Evolutionary conservation across 2,113 vertebrate species (phyloP).

Genomic region (Numenius arquata): DNA sequence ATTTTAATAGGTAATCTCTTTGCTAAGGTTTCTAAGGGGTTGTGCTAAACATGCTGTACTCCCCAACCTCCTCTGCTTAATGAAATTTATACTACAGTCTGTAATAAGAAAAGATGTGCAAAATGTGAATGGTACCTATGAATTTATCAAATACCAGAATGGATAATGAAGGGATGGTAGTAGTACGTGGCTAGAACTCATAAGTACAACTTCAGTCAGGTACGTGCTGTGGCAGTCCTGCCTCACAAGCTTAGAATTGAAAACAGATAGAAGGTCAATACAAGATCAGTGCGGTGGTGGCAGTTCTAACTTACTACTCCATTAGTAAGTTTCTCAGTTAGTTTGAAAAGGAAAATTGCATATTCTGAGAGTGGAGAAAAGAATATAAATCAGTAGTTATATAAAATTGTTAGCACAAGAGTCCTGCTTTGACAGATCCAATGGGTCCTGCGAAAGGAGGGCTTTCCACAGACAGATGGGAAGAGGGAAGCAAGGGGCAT

Average conservation of each 20-base stretch:
- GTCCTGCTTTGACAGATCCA: not conserved
- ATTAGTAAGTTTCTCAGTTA: not conserved
- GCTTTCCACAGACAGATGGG: constrained; percentile 23
- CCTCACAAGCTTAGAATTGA: not conserved
- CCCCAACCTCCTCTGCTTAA: not conserved
- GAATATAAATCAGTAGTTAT: not conserved
- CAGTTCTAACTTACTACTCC: not conserved
- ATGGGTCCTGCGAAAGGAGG: not conserved
- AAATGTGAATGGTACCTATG: not conserved
- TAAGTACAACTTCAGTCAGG: not conserved
- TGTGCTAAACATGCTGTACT: not conserved
- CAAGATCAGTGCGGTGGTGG: not conserved
- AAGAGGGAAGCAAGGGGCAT: constrained; percentile 1
- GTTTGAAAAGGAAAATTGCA: not conserved
- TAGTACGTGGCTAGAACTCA: not conserved
- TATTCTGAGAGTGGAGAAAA: not conserved
- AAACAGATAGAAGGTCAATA: not conserved
- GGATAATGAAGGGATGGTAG: not conserved
- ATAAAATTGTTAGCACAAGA: not conserved
- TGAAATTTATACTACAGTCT: not conserved
- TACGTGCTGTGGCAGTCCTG: not conserved
- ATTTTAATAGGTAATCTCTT: not conserved
- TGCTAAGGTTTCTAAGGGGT: not conserved
- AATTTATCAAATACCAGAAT: not conserved
- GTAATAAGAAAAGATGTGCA: not conserved